Evolutionary conservation across 2,797 vertebrate genomes (phyloP), one percentile per base, ranked within the genome.

Genomic region (Diceros bicornis): DNA sequence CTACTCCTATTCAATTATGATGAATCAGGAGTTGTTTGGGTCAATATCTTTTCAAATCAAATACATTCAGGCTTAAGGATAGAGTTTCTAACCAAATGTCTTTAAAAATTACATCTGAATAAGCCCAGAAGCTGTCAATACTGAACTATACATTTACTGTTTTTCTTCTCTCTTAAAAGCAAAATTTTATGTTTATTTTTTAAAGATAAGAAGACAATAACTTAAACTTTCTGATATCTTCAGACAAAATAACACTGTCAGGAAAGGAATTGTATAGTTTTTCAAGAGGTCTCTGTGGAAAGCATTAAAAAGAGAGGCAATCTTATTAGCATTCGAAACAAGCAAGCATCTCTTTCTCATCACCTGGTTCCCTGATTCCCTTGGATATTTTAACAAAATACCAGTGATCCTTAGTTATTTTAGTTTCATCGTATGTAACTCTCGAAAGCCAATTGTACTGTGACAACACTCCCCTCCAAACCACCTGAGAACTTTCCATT

Each of bases 21-120:
- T 75, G 17, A 90, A 68, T 83, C 12, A 74, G 79, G 23, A 64
- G 13, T 21, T 10, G 0, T 87, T 86, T 88, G 14, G 10, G 47
- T 93, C 85, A 96, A 71, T 89, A 75, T 37, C 4, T 52, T 95
- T 41, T 94, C 89, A 96, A 95, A 85, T 86, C 57, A 92, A 82
- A 84, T 79, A 47, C 3, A n/a, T 75, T 5, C n/a, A 90, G 18
- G 71, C 9, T 75, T 55, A 66, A 81, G 37, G 57, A 75, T n/a
- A 77, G 50, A 61, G 10, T 69, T 83, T 94, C 69, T 62, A 74
- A 78, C 0, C 25, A 91, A 74, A 79, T 57, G 11, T 27, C 75
- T 91, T 91, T 66, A 41, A 91, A 93, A 91, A 41, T 52, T 87
- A 50, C 8, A 88, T 93, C 25, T 91, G 81, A 93, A 84, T 79